Conservation (phyloP, 2,797 vertebrate genomes). For the Harpagifer antarcticus region DNA sequence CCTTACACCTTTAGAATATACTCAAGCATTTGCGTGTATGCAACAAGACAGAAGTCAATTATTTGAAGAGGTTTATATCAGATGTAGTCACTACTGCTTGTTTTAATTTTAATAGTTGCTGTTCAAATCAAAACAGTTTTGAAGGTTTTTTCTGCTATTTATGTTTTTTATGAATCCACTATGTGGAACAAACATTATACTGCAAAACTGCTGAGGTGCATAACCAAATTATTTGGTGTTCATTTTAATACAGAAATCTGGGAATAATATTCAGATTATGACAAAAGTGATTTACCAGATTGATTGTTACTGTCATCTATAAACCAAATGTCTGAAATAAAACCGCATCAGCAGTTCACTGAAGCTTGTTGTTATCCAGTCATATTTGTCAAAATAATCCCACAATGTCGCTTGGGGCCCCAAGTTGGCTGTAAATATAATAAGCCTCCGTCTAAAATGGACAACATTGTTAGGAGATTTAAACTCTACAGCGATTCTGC, state of each 20-base stretch:
- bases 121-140: background rate
- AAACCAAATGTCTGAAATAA: constrained; percentile 33
- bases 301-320: background rate
- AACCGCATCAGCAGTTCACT: constrained; percentile 21
- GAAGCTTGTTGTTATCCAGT: background rate
- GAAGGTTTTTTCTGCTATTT: constrained; percentile 15
- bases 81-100: background rate
- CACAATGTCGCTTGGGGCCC: no score
- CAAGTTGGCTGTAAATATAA: no score
- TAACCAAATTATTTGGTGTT: background rate
- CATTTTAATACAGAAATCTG: background rate
- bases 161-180: constrained; percentile 31
- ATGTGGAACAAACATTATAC: constrained; percentile 34
- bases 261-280: background rate
- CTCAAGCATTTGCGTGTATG: background rate
- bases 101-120: constrained; percentile 5
- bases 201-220: background rate
- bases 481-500: no score
- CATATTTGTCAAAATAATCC: background rate
- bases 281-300: background rate
- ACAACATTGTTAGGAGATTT: no score
- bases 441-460: no score
- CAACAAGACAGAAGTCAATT: background rate
- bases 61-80: background rate
- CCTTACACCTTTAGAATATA: background rate